Evolutionary conservation across 35 echinoderm and acorn worm species (phyloP), one percentile per base, ranked within the genome.

Genomic region (Hemicentrotus pulcherrimus): DNA sequence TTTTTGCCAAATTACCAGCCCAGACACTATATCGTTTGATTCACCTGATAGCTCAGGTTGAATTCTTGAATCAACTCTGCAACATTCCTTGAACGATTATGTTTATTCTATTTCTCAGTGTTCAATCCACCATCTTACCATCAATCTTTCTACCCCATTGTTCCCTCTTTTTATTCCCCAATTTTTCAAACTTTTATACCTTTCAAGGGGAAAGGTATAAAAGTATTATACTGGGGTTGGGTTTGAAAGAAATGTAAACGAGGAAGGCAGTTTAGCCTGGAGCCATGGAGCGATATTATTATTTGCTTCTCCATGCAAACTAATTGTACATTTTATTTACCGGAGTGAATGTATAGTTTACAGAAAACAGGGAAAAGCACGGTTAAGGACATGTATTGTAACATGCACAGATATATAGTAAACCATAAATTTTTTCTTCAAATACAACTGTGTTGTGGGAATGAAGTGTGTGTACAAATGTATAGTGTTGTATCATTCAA

Each of bases 81-180:
- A 45, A 90, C 88, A 90, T 90, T 90, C 88, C 88, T 90, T 33
- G 88, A 45, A 47, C 4, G 88, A 90, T 90, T 90, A 90, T 90
- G 88, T 90, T 90, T 90, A 90, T 90, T 90, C 88, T 47, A 18
- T 4, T 45, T 6, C 19, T 6, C 32, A 33, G 32, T 45, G 32
- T 33, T 90, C 18, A 45, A 33, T 19, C 11, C 31, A 18, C 32
- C 46, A 24, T 90, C 88, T 22, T 15, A 90, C 88, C 88, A 90
- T 90, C 88, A 90, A 90, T 90, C 88, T 90, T 90, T 33, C 32
- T 47, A n/a, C n/a, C n/a, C 15, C 88, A 90, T 33, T 90, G 88
- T 47, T 47, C 32, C n/a, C 10, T 35, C 88, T 90, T 90, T 78
- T 90, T 90, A 90, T 90, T 16, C 32, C 18, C 88, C 88, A 90